phyloP scores from a whole-genome alignment of 2,113 vertebrate genomes.

The Myrmecophaga tridactyla region DNA sequence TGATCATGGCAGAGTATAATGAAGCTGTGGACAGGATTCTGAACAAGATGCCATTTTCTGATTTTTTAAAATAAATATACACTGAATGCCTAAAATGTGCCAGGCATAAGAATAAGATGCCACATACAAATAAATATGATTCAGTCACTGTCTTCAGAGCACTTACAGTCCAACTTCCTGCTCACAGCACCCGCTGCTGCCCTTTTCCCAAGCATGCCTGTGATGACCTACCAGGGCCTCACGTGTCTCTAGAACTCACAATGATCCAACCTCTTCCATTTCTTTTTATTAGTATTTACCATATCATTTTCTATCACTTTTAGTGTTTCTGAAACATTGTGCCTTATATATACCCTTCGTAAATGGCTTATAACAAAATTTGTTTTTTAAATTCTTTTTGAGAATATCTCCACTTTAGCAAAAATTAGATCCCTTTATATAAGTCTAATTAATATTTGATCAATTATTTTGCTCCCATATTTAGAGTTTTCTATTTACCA shows the following conservation, averaged over 20 bases:
- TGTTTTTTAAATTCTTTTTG: not conserved
- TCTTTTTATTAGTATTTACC: not conserved
- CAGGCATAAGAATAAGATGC: not conserved
- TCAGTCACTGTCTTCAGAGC: not conserved
- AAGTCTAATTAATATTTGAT: not conserved
- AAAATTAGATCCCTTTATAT: not conserved
- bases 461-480: not conserved
- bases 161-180: constrained; percentile 74
- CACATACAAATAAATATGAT: not conserved
- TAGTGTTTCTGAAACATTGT: not conserved
- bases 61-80: not conserved
- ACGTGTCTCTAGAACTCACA: too few relatives aligned
- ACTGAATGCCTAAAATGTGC: not conserved
- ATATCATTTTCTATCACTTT: not conserved
- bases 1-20: not conserved
- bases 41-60: not conserved
- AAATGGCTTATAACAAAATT: not conserved
- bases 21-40: not conserved
- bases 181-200: too few relatives aligned
- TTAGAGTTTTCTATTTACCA: not conserved
- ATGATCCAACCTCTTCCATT: not conserved
- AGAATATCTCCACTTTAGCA: not conserved
- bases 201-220: too few relatives aligned
- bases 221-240: too few relatives aligned
- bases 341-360: too few relatives aligned